These are phyloP conservation scores for Pemphigus obesinymphae DNA, from an alignment of 1,140 invertebrate genomes.

Conservation along the genomic window DNA sequence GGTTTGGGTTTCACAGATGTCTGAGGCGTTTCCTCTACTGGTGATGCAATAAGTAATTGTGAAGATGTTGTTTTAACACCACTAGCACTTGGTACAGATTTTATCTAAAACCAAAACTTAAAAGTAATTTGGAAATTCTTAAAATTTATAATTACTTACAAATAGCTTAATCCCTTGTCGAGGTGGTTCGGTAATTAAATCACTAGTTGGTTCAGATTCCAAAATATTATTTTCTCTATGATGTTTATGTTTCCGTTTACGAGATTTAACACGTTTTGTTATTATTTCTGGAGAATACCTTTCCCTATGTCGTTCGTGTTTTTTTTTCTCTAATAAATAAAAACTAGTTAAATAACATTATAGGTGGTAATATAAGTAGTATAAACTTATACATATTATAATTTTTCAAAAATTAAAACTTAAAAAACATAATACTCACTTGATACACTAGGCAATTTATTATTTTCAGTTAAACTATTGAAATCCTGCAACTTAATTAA, in stretches of 20 bases:
- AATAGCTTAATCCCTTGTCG: constrained; percentile 64
- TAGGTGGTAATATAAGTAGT: background rate
- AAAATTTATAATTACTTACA: constrained; percentile 52
- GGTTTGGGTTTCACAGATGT: constrained; percentile 45
- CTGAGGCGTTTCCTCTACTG: constrained; percentile 41
- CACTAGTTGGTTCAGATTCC: constrained; percentile 57
- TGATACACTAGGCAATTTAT: background rate
- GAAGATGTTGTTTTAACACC: constrained; percentile 39
- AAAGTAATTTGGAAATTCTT: background rate
- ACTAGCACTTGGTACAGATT: constrained; percentile 72
- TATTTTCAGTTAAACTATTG: background rate
- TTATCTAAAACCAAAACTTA: constrained; percentile 57
- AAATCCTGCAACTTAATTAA: constrained; percentile 3
- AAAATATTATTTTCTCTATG: constrained; percentile 63
- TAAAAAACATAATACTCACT: background rate
- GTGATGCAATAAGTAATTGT: constrained; percentile 23
- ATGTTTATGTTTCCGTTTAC: constrained; percentile 57
- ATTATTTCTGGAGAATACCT: constrained; percentile 30
- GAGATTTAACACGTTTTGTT: constrained; percentile 54
- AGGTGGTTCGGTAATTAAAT: constrained; percentile 53
- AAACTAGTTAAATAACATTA: background rate
- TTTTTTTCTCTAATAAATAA: constrained; percentile 32
- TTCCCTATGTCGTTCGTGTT: constrained; percentile 27
- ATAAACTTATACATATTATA: background rate
- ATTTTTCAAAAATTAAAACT: background rate